Evolutionary conservation across 1,140 invertebrate genomes (phyloP).

Genomic region (Octopus sinensis): DNA sequence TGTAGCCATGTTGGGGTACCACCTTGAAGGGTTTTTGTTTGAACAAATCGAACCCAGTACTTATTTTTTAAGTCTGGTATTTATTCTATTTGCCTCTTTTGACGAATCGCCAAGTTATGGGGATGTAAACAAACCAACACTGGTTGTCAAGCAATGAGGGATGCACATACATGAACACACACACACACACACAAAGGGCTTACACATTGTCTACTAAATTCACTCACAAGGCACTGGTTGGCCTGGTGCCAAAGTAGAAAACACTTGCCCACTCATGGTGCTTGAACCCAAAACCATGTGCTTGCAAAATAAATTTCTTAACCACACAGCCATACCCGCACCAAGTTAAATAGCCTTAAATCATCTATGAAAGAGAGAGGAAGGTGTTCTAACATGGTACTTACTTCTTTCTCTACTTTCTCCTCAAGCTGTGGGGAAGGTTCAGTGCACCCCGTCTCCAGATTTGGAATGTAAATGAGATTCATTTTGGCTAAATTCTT

Average conservation of each 20-base stretch:
- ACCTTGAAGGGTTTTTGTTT: too few species aligned
- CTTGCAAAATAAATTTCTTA: neutral
- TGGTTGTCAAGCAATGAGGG: too few species aligned
- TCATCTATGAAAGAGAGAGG: slow-evolving; percentile 9
- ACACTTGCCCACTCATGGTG: neutral
- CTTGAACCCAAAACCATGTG: neutral
- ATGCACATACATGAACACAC: too few species aligned
- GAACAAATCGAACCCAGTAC: too few species aligned
- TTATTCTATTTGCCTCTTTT: too few species aligned
- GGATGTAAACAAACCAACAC: too few species aligned
- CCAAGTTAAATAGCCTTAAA: slow-evolving; percentile 1
- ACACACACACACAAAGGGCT: too few species aligned
- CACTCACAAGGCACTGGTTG: neutral
- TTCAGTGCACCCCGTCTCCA: slow-evolving; percentile 40
- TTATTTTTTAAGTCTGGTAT: too few species aligned
- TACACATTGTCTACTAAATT: neutral
- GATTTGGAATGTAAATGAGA: slow-evolving; percentile 46
- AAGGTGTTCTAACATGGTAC: neutral
- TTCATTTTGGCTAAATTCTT: slow-evolving; percentile 17
- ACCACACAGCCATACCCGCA: neutral
- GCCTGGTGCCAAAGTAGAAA: slow-evolving; percentile 11
- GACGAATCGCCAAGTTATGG: too few species aligned
- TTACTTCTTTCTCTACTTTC: slow-evolving; percentile 40
- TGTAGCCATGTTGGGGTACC: too few species aligned
- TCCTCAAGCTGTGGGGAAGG: slow-evolving; percentile 41